Percentiles rank a stretch among this genome's conserved stretches.
Evolutionary conservation across 2,797 vertebrate genomes (phyloP).

Genomic region (Steatocranus sp.): DNA sequence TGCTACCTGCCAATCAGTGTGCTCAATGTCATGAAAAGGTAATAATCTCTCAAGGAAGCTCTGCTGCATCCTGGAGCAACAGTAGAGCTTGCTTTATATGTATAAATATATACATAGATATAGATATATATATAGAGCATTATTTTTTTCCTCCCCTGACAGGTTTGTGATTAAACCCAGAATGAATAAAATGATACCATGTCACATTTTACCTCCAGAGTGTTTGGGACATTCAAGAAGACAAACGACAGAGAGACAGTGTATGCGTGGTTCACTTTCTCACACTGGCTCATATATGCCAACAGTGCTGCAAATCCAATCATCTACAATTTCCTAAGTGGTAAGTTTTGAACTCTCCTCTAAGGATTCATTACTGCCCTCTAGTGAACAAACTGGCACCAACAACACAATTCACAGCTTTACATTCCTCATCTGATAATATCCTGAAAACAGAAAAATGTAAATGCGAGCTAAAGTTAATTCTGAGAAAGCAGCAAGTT

Average conservation of each 20-base stretch:
- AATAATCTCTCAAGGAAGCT: neutral
- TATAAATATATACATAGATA: too few species aligned
- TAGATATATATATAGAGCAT: too few species aligned
- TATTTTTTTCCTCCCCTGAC: neutral
- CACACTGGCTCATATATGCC: constrained; percentile 97
- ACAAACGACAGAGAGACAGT: constrained; percentile 89
- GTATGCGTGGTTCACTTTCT: constrained; percentile 96
- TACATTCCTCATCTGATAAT: too few species aligned
- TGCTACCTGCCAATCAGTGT: constrained; percentile 97
- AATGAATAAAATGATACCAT: neutral
- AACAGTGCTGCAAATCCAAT: constrained; percentile 98
- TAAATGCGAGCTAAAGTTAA: neutral
- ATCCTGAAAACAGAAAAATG: neutral
- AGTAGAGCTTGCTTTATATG: neutral
- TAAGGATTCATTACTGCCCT: constrained; percentile 21
- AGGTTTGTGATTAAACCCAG: neutral
- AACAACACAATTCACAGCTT: neutral
- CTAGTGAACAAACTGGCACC: constrained; percentile 46
- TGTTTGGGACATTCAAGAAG: constrained; percentile 91
- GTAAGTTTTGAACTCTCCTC: constrained; percentile 73
- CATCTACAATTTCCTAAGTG: constrained; percentile 98
- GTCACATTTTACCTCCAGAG: constrained; percentile 68
- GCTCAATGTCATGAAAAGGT: constrained; percentile 97
- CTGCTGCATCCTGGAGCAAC: neutral
- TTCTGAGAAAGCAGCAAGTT: neutral